Conservation (phyloP, 2,113 vertebrate genomes). For the Charina bottae region DNA sequence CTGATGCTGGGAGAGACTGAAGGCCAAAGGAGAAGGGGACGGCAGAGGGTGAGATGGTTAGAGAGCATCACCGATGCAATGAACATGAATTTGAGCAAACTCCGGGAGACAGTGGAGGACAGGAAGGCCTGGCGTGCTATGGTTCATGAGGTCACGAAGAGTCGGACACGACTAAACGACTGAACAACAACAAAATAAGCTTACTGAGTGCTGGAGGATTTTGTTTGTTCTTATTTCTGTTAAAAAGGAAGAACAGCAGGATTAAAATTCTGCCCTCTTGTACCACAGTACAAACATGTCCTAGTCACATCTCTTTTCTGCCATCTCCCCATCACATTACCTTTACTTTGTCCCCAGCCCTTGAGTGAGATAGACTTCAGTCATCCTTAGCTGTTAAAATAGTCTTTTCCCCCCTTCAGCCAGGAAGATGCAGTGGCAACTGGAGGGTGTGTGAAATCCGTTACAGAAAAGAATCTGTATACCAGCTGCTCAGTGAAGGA, state of each 20-base stretch:
- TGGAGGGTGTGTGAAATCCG: neutral
- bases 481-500: neutral
- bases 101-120: too few species aligned
- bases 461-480: neutral
- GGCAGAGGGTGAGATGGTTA: too few species aligned
- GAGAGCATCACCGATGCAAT: too few species aligned
- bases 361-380: neutral
- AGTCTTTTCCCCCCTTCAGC: neutral
- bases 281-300: neutral
- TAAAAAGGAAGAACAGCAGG: neutral
- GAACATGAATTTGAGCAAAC: too few species aligned
- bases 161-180: too few species aligned
- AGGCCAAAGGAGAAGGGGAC: too few species aligned
- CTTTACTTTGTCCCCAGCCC: neutral
- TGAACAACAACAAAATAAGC: too few species aligned
- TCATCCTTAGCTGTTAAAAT: neutral
- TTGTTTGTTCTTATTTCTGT: neutral
- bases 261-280: neutral
- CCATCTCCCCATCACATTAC: neutral
- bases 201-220: neutral
- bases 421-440: neutral
- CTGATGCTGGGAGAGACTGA: too few species aligned
- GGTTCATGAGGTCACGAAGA: too few species aligned
- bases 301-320: neutral
- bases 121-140: too few species aligned